These are phyloP conservation scores for Lasioglossum marginatum DNA, from an alignment of 2,888 invertebrate species.

Conservation along the genomic window DNA sequence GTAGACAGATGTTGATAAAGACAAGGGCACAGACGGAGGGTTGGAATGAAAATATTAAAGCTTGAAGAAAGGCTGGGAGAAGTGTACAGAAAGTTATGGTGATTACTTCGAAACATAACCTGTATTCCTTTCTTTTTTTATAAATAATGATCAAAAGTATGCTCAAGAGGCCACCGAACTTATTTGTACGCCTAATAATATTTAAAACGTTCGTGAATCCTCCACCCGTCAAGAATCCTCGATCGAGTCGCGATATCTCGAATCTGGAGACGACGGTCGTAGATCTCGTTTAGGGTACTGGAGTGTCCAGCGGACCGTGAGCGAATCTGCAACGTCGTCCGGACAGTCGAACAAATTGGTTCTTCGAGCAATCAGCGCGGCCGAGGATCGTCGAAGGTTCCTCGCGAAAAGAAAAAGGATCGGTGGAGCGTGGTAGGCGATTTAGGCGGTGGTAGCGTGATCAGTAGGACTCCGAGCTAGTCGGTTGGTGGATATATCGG, in stretches of 20 bases:
- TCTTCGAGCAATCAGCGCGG: not conserved
- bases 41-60: too few species aligned
- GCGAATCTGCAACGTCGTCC: not conserved
- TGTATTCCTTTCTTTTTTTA: too few species aligned
- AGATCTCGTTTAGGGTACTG: not conserved
- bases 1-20: too few species aligned
- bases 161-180: too few species aligned
- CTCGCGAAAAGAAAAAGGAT: not conserved
- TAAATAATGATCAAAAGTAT: too few species aligned
- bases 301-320: not conserved
- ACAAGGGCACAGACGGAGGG: too few species aligned
- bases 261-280: not conserved
- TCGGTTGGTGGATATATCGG: constrained; percentile 60
- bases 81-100: too few species aligned
- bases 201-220: too few species aligned
- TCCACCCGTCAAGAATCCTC: not conserved
- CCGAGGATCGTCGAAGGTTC: not conserved
- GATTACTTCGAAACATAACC: too few species aligned
- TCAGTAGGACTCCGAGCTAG: constrained; percentile 12
- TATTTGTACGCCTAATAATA: too few species aligned
- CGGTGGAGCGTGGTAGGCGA: not conserved
- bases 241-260: not conserved
- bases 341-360: not conserved
- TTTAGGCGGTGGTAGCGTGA: not conserved
- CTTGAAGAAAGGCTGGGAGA: too few species aligned